These are phyloP conservation scores for Zootoca vivipara DNA, from an alignment of 2,113 vertebrate species.

Conservation along the genomic window DNA sequence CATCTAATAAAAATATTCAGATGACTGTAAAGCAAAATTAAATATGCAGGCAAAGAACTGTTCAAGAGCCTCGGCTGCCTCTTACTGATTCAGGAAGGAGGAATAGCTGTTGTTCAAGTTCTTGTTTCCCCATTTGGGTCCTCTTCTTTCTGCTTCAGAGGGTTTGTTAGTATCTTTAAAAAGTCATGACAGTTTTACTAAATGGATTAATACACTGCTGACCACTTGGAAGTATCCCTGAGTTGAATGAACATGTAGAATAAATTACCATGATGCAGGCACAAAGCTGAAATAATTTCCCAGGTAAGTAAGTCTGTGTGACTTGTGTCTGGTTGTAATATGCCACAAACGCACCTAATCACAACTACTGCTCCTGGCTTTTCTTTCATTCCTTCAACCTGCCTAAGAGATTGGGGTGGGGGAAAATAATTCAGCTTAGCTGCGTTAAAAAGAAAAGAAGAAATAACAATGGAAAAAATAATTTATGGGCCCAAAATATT, in stretches of 20 bases:
- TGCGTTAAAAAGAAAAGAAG: background rate
- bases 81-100: conserved; percentile 9
- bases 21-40: background rate
- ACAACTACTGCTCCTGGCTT: background rate
- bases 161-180: conserved; percentile 11
- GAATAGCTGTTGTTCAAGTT: background rate
- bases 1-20: background rate
- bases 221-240: conserved; percentile 39
- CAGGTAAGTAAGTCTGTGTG: conserved; percentile 28
- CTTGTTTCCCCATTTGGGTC: conserved; percentile 15
- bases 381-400: background rate
- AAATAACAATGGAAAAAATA: background rate
- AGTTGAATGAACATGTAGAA: conserved; percentile 44
- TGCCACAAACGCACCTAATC: conserved; percentile 20
- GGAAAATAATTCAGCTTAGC: background rate
- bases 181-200: conserved; percentile 38
- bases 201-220: background rate
- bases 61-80: background rate
- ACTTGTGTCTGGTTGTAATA: conserved; percentile 14
- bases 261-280: conserved; percentile 52
- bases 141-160: conserved; percentile 7
- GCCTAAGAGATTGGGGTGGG: background rate
- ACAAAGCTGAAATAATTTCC: conserved; percentile 56
- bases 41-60: background rate
- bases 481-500: background rate